A percentile compares a stretch with the other conserved stretches of the same genome.
These are phyloP conservation scores for Aptenodytes patagonicus DNA, from an alignment of 2,113 vertebrate species.

Conservation along the genomic window DNA sequence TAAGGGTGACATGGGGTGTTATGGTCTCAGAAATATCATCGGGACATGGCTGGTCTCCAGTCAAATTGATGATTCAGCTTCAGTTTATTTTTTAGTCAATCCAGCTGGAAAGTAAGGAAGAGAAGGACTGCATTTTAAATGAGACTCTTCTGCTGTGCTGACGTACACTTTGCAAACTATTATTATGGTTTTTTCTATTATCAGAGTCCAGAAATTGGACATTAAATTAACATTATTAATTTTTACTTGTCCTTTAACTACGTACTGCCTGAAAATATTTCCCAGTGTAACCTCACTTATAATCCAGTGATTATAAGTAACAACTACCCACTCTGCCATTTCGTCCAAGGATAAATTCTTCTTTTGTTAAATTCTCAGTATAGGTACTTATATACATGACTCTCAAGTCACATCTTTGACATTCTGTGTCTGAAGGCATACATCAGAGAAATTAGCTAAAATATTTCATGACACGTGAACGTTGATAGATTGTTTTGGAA, in stretches of 20 bases:
- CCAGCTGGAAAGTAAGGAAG: not conserved
- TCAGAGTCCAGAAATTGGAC: not conserved
- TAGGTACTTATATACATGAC: not conserved
- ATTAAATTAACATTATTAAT: not conserved
- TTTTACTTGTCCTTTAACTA: not conserved
- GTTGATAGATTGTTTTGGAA: not conserved
- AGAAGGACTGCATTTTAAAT: not conserved
- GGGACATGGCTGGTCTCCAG: not conserved
- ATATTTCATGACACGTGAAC: not conserved
- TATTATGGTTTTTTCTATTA: not conserved
- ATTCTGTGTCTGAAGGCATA: not conserved
- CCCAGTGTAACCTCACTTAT: not conserved
- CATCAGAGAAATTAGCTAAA: not conserved
- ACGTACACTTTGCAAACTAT: fast-evolving
- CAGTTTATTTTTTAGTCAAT: not conserved
- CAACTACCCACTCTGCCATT: not conserved
- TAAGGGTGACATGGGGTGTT: not conserved
- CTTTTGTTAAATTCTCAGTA: not conserved
- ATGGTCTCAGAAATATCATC: not conserved
- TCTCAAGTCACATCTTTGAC: not conserved
- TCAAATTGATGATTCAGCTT: not conserved
- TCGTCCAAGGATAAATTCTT: not conserved
- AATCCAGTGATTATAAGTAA: not conserved
- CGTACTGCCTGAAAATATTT: not conserved
- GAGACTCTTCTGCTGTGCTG: not conserved